These are phyloP conservation scores for Drosophila lacteicornis DNA, from an alignment of 1,140 invertebrate species.

Conservation along the genomic window DNA sequence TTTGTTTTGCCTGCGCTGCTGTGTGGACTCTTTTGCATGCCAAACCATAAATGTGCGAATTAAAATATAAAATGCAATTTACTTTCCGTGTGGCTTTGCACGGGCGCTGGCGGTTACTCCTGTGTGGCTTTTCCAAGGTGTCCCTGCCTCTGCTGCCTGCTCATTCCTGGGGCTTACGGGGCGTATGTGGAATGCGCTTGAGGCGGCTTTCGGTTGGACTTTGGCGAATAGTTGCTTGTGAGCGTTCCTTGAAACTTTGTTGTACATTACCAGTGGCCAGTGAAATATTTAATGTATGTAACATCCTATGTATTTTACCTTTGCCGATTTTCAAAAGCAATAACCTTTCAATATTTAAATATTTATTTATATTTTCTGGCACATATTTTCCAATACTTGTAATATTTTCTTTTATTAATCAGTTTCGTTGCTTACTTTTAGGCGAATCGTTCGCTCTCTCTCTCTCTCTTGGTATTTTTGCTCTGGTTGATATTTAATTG, in stretches of 20 bases:
- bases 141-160: neutral
- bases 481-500: slow-evolving; percentile 41
- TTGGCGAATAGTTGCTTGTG: slow-evolving; percentile 8
- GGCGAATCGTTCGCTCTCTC: neutral
- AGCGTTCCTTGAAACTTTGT: slow-evolving; percentile 24
- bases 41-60: slow-evolving; percentile 70
- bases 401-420: neutral
- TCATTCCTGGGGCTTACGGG: slow-evolving; percentile 18
- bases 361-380: neutral
- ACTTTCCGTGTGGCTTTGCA: slow-evolving; percentile 54
- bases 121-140: slow-evolving; percentile 21
- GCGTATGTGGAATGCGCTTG: slow-evolving; percentile 35
- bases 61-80: slow-evolving; percentile 76
- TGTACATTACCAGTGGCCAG: neutral
- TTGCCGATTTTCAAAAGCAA: too few relatives aligned
- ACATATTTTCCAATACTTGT: neutral
- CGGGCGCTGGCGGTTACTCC: slow-evolving; percentile 8
- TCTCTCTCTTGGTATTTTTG: neutral
- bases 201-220: slow-evolving; percentile 15
- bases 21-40: slow-evolving; percentile 51
- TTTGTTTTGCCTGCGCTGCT: slow-evolving; percentile 33
- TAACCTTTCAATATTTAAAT: neutral
- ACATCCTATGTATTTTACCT: neutral
- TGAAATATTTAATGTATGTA: neutral
- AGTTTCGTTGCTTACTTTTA: neutral